Evolutionary conservation across 30 jellyfish, hydroid and myxozoan species (phyloP), one percentile per base, ranked within the genome.

Genomic region (Euphysa ruthae): DNA sequence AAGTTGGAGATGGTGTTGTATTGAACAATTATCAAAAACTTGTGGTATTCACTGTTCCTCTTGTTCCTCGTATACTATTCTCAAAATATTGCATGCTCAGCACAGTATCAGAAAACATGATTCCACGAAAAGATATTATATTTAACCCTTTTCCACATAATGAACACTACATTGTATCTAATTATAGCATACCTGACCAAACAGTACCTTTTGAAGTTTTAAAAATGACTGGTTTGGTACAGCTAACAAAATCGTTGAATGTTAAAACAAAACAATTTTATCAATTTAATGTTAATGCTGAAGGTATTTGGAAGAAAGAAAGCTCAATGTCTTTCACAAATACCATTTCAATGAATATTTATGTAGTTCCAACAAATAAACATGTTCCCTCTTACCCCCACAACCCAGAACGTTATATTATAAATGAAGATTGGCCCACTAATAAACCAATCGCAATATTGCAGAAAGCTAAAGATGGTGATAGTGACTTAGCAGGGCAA

Each of bases 391-490:
- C 74, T 7, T 68, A 68, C 32, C 75, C 73, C 13, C 6, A 50
- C n/a, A 68, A 68, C 30, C 80, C 80, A 12, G 80, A 68, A 30
- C 19, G 74, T 3, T 68, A 1, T 46, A 34, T n/a, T 5, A 35
- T 68, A 10, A 6, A 26, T 12, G 80, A 68, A 35, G 69, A 68
- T 27, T 68, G 55, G 50, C 74, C 74, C 51, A 31, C 69, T 16
- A 1, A 25, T 49, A 68, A 16, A 21, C 55, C 43, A 1, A 21
- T 68, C 46, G 54, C 54, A 12, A 35, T 24, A 5, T 49, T 68
- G 23, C 46, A 21, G 27, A 54, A 13, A 38, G 95, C 94, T 3
- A 38, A 63, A 4, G 98, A 90, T 52, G 55, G 50, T 26, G 98
- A 90, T 61, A 66, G 28, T 30, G 84, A 65, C 1, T 74, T 69